Conservation (phyloP, 1,140 invertebrate species). For the Orchesella cincta region DNA sequence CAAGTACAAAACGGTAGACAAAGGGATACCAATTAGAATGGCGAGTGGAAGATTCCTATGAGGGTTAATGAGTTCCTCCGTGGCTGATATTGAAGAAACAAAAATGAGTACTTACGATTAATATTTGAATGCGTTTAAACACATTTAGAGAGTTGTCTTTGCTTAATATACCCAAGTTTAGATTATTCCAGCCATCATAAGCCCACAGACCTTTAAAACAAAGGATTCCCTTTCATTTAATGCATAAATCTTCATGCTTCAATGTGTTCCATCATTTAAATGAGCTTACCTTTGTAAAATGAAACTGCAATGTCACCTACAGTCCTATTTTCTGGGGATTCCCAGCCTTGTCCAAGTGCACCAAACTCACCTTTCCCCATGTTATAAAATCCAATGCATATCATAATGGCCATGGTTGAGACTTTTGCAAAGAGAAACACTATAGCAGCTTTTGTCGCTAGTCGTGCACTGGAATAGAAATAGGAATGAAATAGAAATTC, state of each 20-base stretch:
- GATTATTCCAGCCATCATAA: slow-evolving; percentile 81
- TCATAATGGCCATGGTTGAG: slow-evolving; percentile 76
- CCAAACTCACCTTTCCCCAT: slow-evolving; percentile 66
- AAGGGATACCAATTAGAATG: slow-evolving; percentile 85
- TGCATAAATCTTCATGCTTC: neutral
- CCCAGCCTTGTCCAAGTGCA: slow-evolving; percentile 25
- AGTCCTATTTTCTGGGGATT: slow-evolving; percentile 65
- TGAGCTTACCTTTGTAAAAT: slow-evolving; percentile 77
- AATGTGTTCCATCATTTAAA: neutral
- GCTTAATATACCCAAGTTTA: slow-evolving; percentile 33
- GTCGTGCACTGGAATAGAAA: slow-evolving; percentile 82
- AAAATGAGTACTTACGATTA: neutral
- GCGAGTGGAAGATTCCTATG: slow-evolving; percentile 66
- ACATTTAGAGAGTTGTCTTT: slow-evolving; percentile 29
- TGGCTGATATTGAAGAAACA: slow-evolving; percentile 28
- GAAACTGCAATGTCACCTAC: slow-evolving; percentile 79
- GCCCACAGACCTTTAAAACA: slow-evolving; percentile 57
- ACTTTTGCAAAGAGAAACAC: slow-evolving; percentile 85
- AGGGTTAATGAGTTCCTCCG: slow-evolving; percentile 50
- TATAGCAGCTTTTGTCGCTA: slow-evolving; percentile 75
- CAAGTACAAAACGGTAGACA: slow-evolving; percentile 84
- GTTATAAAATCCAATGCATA: slow-evolving; percentile 79
- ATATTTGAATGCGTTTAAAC: slow-evolving; percentile 19
- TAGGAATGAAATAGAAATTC: too few relatives aligned
- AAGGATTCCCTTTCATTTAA: neutral